Percentiles rank a stretch among this genome's conserved stretches.
These are phyloP conservation scores for Poecile montanus DNA, from an alignment of 2,797 vertebrate genomes.

Conservation along the genomic window DNA sequence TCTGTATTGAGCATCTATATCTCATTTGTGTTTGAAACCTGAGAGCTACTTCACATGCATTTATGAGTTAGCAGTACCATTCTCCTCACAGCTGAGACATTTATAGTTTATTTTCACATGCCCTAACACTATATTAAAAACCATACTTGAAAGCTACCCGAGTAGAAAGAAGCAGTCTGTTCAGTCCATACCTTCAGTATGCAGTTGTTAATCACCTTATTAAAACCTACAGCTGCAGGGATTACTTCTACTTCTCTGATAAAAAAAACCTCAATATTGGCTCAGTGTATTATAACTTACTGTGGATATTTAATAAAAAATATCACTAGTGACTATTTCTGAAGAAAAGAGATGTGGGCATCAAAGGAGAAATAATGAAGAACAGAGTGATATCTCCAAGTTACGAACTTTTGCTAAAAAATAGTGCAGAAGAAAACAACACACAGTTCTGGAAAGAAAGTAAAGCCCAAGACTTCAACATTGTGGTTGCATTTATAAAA, in stretches of 20 bases:
- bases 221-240: not conserved
- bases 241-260: not conserved
- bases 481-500: not conserved
- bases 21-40: not conserved
- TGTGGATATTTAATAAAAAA: not conserved
- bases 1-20: rapidly evolving
- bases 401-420: not conserved
- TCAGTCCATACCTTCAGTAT: not conserved
- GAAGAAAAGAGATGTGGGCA: not conserved
- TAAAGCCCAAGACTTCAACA: not conserved
- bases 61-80: not conserved
- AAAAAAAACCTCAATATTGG: not conserved
- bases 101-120: not conserved
- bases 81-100: rapidly evolving
- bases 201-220: not conserved
- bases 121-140: not conserved
- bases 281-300: not conserved
- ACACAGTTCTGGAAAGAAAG: not conserved
- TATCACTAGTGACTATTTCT: not conserved
- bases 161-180: not conserved
- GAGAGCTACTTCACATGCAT: not conserved
- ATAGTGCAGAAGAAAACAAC: not conserved
- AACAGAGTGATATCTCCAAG: not conserved
- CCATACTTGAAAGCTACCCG: rapidly evolving
- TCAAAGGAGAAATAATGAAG: not conserved